Percentiles rank a stretch among this genome's conserved stretches.
Conservation (phyloP, 2,888 invertebrate species). For the Empis stercorea region DNA sequence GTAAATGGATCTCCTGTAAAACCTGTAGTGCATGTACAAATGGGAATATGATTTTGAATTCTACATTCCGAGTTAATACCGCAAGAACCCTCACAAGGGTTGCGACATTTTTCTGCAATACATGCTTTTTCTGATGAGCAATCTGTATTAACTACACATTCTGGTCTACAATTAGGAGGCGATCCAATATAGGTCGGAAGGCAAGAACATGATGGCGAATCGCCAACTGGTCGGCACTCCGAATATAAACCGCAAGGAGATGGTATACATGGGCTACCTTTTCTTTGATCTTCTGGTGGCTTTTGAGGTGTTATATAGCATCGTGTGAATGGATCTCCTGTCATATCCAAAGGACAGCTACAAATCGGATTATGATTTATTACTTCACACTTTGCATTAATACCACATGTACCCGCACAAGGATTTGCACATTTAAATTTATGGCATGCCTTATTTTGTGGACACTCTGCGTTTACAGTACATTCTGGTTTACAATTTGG, state of each 20-base stretch:
- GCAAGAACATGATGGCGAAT: conserved; percentile 52
- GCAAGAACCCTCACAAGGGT: conserved; percentile 59
- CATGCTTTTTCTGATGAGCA: conserved; percentile 54
- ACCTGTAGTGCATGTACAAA: conserved; percentile 46
- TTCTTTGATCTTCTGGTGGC: conserved; percentile 16
- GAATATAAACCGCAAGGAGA: conserved; percentile 60
- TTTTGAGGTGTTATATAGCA: conserved; percentile 43
- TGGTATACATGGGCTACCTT: conserved; percentile 53
- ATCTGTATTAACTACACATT: conserved; percentile 49
- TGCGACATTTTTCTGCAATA: conserved; percentile 55
- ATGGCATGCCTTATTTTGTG: conserved; percentile 64
- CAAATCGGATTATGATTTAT: conserved; percentile 74
- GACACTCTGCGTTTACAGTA: conserved; percentile 68
- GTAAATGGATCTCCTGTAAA: conserved; percentile 57
- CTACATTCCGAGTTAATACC: conserved; percentile 58
- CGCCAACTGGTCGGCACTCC: conserved; percentile 48
- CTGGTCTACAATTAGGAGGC: conserved; percentile 55
- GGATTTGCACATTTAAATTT: conserved; percentile 73
- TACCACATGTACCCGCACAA: conserved; percentile 68
- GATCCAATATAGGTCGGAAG: conserved; percentile 49
- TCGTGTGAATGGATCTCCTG: conserved; percentile 69
- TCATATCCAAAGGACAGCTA: conserved; percentile 56
- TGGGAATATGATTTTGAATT: conserved; percentile 56
- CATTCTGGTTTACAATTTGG: conserved; percentile 77
- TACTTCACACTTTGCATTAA: conserved; percentile 62